These are phyloP conservation scores for Brachirus orientalis DNA, from an alignment of 2,113 vertebrate species.

Conservation along the genomic window DNA sequence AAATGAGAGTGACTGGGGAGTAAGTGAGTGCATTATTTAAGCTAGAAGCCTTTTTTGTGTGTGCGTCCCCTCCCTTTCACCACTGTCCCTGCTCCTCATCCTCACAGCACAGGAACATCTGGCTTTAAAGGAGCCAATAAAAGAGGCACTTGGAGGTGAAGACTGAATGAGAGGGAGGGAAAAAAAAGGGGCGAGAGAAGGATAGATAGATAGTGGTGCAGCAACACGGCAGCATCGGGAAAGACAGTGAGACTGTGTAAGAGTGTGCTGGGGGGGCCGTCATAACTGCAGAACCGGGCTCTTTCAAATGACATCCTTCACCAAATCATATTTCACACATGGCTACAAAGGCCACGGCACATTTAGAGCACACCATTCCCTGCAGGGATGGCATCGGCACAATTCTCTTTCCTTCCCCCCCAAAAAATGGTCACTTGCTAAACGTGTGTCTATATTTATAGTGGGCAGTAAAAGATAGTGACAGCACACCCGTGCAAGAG, in stretches of 20 bases:
- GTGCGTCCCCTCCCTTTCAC: slow-evolving; percentile 11
- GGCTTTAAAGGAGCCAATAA: slow-evolving; percentile 68
- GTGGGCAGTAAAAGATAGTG: slow-evolving; percentile 35
- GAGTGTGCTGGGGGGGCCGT: slow-evolving; percentile 45
- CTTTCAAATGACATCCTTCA: slow-evolving; percentile 66
- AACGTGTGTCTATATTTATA: slow-evolving; percentile 35
- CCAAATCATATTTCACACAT: slow-evolving; percentile 70
- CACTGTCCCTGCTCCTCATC: slow-evolving; percentile 10
- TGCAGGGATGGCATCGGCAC: slow-evolving; percentile 42
- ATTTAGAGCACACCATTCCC: slow-evolving; percentile 60
- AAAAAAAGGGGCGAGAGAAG: slow-evolving; percentile 63
- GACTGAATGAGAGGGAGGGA: slow-evolving; percentile 32
- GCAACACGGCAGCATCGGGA: slow-evolving; percentile 22
- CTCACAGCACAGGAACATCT: slow-evolving; percentile 51
- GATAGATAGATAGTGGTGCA: slow-evolving; percentile 45
- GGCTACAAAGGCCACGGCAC: slow-evolving; percentile 60
- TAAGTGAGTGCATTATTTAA: slow-evolving; percentile 23
- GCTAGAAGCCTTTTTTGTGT: slow-evolving; percentile 39
- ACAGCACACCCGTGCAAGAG: slow-evolving; percentile 5
- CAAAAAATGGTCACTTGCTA: slow-evolving; percentile 45
- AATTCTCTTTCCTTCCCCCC: slow-evolving; percentile 29
- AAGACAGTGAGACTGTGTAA: slow-evolving; percentile 33
- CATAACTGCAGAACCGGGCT: slow-evolving; percentile 60
- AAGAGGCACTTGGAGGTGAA: slow-evolving; percentile 60
- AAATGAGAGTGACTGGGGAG: slow-evolving; percentile 7